These are phyloP conservation scores for Tautogolabrus adspersus DNA, from an alignment of 2,113 vertebrate genomes.

Conservation along the genomic window DNA sequence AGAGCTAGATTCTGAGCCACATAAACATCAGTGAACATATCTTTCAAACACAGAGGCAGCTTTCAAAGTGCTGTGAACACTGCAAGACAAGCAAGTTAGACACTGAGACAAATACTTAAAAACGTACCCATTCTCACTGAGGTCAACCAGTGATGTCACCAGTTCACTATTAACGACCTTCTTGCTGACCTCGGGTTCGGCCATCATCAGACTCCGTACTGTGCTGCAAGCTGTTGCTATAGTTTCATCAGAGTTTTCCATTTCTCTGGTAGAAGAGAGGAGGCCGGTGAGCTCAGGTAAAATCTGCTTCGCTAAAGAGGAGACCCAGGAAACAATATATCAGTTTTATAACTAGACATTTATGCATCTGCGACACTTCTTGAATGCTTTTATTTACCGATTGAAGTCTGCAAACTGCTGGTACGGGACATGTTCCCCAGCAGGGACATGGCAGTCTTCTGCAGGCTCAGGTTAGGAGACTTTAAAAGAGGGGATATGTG, in stretches of 20 bases:
- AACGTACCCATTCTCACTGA: constrained; percentile 86
- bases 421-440: constrained; percentile 91
- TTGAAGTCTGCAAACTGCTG: constrained; percentile 80
- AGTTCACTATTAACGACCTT: constrained; percentile 81
- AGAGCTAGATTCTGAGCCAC: no score
- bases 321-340: constrained; percentile 5
- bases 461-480: constrained; percentile 83
- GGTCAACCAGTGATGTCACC: constrained; percentile 81
- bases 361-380: not conserved
- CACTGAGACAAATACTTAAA: not conserved
- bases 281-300: constrained; percentile 87
- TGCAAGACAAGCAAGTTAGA: not conserved
- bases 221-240: constrained; percentile 86
- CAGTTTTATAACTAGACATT: not conserved
- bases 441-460: constrained; percentile 86
- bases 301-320: constrained; percentile 83
- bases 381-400: constrained; percentile 82
- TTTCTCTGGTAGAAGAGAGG: constrained; percentile 74
- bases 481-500: constrained; percentile 85
- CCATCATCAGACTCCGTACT: constrained; percentile 84
- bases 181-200: constrained; percentile 86
- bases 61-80: not conserved
- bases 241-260: constrained; percentile 84
- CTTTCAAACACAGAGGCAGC: not conserved
- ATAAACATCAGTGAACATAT: no score